Base-by-base conservation (phyloP, 1,140 invertebrate genomes). In the Homarus americanus region DNA sequence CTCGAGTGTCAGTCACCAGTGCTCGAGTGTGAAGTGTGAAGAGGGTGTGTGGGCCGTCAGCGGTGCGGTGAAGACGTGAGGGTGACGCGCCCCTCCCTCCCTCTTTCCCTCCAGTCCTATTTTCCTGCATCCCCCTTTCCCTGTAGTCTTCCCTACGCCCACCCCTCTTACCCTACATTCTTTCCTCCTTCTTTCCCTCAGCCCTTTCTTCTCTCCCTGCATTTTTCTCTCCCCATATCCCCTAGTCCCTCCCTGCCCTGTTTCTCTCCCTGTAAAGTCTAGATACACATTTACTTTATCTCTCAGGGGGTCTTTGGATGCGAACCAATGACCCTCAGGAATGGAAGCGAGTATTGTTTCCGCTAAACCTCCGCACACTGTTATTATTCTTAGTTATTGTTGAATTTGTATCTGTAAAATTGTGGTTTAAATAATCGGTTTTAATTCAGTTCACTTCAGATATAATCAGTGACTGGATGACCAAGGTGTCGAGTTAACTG, bases 21-120 rank as follows among this genome's bases (percentile, higher is more conserved):
- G 32, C 17, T 58, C 9, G 53, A 58, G 53, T 69, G 82, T 66
- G 82, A 83, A 69, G 82, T 69, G 82, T 75, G 80, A 32, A 1
- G 80, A 83, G n/a, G 28, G 58, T 12, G 79, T 53, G 78, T 3
- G 15, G 49, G 44, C 24, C 38, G 41, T 38, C 38, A 4, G 28
- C 38, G 79, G 72, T 20, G 76, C 38, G 7, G 76, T 12, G 15
- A 49, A 58, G 79, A 58, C 41, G 79, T 82, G 79, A 82, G 41
- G 58, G 79, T 82, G 49, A 44, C 38, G 15, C 17, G 9, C 44
- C 38, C 78, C 44, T n/a, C 40, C 44, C 72, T 75, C 72, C 38
- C 72, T 72, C 66, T 72, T 34, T 24, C 66, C 38, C 72, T 20
- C 17, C 24, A 34, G 4, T 28, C 24, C 72, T 75, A 9, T 32